Conservation (phyloP, 2,888 invertebrate species). For the Athalia rosae region DNA sequence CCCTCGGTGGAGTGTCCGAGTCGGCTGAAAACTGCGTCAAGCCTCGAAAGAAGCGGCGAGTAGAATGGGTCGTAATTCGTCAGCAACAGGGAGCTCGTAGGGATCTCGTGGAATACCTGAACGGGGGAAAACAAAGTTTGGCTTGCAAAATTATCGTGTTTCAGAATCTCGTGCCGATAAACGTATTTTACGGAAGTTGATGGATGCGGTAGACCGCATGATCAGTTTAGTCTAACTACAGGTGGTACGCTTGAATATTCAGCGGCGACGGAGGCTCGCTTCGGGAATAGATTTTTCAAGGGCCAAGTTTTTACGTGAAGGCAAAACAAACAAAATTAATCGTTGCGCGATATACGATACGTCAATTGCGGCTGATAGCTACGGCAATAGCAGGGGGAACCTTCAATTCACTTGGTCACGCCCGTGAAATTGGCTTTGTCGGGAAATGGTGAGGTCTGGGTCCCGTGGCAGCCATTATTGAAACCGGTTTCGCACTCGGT, state of each 20-base stretch:
- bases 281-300: neutral
- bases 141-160: neutral
- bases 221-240: no score
- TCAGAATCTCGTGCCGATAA: no score
- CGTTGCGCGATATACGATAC: neutral
- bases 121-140: slow-evolving; percentile 43
- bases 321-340: neutral
- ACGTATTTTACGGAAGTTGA: no score
- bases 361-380: neutral
- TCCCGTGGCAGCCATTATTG: neutral
- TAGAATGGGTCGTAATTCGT: slow-evolving; percentile 94
- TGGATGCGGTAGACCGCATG: no score
- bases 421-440: slow-evolving; percentile 28
- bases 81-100: slow-evolving; percentile 86
- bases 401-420: neutral
- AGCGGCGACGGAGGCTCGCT: neutral
- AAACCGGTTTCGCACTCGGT: slow-evolving; percentile 23
- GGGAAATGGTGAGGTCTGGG: slow-evolving; percentile 15
- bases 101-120: slow-evolving; percentile 89
- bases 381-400: neutral
- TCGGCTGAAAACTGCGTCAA: slow-evolving; percentile 88
- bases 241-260: neutral
- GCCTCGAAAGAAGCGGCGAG: slow-evolving; percentile 87
- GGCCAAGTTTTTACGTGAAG: neutral
- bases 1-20: slow-evolving; percentile 80